These are phyloP conservation scores for Magallana gigas DNA, from an alignment of 1,140 invertebrate genomes.

Conservation along the genomic window DNA sequence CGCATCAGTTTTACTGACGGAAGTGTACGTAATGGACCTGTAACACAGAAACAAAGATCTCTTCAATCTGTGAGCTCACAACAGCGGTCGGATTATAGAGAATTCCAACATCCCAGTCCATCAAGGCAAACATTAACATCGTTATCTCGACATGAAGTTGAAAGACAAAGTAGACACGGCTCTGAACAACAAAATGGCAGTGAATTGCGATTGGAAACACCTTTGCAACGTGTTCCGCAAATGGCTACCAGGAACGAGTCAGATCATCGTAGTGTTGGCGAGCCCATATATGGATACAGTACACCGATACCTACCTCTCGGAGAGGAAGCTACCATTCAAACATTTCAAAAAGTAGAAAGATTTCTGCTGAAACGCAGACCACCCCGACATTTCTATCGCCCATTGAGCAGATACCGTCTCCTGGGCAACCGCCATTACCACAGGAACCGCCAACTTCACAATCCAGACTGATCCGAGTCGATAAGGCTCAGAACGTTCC, in stretches of 20 bases:
- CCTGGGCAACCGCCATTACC: background rate
- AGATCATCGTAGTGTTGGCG: background rate
- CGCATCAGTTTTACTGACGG: background rate
- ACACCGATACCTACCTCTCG: background rate
- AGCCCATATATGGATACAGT: background rate
- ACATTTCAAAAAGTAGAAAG: background rate
- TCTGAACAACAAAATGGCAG: background rate
- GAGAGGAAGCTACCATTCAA: background rate
- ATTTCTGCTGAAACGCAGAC: background rate
- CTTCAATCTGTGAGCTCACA: background rate
- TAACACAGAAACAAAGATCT: background rate
- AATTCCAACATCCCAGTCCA: background rate
- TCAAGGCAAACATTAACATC: background rate
- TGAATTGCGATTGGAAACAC: background rate
- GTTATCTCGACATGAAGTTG: background rate
- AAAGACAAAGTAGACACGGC: background rate
- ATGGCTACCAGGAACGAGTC: background rate
- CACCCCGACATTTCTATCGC: background rate
- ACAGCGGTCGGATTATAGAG: background rate
- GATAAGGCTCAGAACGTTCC: constrained; percentile 2
- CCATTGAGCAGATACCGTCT: background rate
- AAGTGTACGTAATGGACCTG: background rate
- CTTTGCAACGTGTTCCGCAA: background rate
- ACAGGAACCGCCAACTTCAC: background rate
- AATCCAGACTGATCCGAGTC: background rate